Evolutionary conservation across 2,797 vertebrate species (phyloP).

Genomic region (Neostethus bicornis): DNA sequence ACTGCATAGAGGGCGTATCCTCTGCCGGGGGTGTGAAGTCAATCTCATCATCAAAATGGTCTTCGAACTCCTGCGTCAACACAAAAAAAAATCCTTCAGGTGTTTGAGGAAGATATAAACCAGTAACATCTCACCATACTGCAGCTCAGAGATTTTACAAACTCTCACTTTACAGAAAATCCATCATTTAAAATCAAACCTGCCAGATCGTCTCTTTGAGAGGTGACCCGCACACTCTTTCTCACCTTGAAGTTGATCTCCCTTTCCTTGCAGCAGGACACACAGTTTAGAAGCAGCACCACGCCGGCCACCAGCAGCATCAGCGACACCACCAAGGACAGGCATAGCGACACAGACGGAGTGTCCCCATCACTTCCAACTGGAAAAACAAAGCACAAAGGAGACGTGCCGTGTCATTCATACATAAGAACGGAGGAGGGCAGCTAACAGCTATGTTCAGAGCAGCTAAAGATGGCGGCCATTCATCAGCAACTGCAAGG

Average conservation of each 20-base stretch:
- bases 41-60: constrained; percentile 97
- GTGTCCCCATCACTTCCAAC: constrained; percentile 68
- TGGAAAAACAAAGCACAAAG: constrained; percentile 39
- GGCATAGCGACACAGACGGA: constrained; percentile 66
- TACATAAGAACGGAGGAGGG: constrained; percentile 3
- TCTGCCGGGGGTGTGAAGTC: constrained; percentile 98
- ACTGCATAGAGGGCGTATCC: constrained; percentile 95
- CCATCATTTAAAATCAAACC: neutral
- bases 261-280: constrained; percentile 94
- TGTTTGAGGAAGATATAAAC: no score
- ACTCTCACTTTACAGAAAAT: neutral
- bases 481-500: constrained; percentile 34
- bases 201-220: no score
- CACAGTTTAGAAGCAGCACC: constrained; percentile 88
- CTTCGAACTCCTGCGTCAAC: constrained; percentile 90
- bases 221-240: no score
- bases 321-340: constrained; percentile 84
- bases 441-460: constrained; percentile 3
- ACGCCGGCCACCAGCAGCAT: constrained; percentile 83
- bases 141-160: no score
- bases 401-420: constrained; percentile 20
- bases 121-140: neutral
- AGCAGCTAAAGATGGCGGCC: constrained; percentile 9
- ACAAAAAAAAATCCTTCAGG: no score
- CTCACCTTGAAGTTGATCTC: constrained; percentile 98